These are phyloP conservation scores for Falco biarmicus DNA, from an alignment of 2,797 vertebrate species.

Conservation along the genomic window DNA sequence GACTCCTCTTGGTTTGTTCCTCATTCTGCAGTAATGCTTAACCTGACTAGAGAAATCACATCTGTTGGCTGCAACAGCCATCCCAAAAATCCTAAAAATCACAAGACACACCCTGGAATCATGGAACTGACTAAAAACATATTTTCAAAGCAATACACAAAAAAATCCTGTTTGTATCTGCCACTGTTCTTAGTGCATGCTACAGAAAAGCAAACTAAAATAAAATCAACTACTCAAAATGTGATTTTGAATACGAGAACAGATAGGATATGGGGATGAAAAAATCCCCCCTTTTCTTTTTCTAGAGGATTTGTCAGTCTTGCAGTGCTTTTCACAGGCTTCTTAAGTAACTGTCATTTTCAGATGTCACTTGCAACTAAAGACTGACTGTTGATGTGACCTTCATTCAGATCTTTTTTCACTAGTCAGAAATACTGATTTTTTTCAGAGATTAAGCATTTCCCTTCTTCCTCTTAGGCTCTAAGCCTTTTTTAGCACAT, in stretches of 20 bases:
- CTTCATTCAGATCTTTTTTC: background rate
- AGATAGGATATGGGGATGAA: background rate
- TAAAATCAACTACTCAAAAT: background rate
- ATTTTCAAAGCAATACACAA: background rate
- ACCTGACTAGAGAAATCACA: background rate
- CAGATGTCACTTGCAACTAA: background rate
- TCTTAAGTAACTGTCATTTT: background rate
- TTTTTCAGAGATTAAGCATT: background rate
- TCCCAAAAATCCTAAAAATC: background rate
- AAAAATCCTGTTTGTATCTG: background rate
- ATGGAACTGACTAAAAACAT: background rate
- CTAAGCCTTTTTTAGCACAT: background rate
- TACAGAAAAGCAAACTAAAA: background rate
- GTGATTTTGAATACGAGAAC: background rate
- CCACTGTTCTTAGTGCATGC: background rate
- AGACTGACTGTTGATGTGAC: fast-evolving
- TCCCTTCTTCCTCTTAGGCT: background rate
- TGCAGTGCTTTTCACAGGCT: background rate
- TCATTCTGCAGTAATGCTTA: background rate
- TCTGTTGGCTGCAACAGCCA: background rate
- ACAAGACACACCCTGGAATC: background rate
- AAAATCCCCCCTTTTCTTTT: background rate
- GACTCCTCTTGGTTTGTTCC: background rate
- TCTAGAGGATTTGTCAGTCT: background rate
- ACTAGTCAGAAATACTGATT: background rate